A percentile compares a stretch with the other conserved stretches of the same genome.
phyloP scores from a whole-genome alignment of 2,888 invertebrate species.

The Cantharis nigra region DNA sequence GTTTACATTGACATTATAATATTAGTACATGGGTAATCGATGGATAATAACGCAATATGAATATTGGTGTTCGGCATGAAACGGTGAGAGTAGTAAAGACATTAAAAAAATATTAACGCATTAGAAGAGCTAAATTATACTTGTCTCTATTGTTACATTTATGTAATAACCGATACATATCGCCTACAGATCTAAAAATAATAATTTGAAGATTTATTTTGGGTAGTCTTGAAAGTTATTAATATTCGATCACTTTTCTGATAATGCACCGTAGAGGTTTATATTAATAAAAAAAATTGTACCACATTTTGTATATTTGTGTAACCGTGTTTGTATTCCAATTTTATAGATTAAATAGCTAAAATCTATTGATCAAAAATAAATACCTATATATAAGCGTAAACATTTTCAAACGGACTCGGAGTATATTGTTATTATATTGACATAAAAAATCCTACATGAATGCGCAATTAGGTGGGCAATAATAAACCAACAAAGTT shows the following conservation, averaged over 20 bases:
- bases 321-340: neutral
- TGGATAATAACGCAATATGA: neutral
- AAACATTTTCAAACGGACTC: neutral
- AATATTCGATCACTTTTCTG: neutral
- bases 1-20: neutral
- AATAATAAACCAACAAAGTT: neutral
- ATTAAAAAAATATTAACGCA: neutral
- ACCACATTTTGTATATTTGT: neutral
- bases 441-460: neutral
- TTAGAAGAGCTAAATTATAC: neutral
- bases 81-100: neutral
- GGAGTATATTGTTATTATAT: neutral
- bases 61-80: neutral
- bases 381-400: neutral
- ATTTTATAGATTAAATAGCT: neutral
- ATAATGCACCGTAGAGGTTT: neutral
- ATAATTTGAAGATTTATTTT: neutral
- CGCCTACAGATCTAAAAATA: neutral
- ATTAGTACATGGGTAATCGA: neutral
- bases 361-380: neutral
- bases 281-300: neutral
- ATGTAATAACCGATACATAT: neutral
- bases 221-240: neutral
- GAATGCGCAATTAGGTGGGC: neutral
- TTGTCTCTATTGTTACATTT: neutral